Percentiles rank a stretch among this genome's conserved stretches.
Evolutionary conservation across 2,888 invertebrate genomes (phyloP).

Genomic region (Stramonita haemastoma): DNA sequence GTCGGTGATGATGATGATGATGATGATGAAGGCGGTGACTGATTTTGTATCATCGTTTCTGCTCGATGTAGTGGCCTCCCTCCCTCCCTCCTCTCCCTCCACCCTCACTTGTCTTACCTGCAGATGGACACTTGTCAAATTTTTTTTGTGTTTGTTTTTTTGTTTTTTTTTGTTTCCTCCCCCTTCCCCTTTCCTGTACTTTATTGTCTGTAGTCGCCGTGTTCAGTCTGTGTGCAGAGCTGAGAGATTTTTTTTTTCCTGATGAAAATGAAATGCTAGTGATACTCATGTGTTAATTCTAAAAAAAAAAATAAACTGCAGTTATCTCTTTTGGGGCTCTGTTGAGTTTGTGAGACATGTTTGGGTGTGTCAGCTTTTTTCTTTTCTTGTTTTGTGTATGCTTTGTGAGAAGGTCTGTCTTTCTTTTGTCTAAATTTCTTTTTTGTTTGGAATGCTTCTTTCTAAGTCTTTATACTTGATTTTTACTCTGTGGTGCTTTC

Average conservation of each 20-base stretch:
- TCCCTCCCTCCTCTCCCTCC: no score
- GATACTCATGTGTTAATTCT: constrained; percentile 45
- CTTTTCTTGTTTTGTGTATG: not conserved
- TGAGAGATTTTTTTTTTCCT: constrained; percentile 30
- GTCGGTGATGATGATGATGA: not conserved
- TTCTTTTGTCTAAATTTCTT: no score
- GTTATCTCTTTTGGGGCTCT: constrained; percentile 39
- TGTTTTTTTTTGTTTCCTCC: not conserved
- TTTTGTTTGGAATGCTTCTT: no score
- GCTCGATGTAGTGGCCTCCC: constrained; percentile 31
- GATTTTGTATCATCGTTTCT: constrained; percentile 23
- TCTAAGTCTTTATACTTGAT: no score
- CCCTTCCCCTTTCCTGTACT: not conserved
- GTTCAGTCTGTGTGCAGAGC: constrained; percentile 37
- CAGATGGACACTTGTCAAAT: not conserved
- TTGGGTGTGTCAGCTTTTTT: not conserved
- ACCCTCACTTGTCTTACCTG: constrained; percentile 9
- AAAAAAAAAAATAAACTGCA: constrained; percentile 41
- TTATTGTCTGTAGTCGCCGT: constrained; percentile 20
- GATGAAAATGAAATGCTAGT: constrained; percentile 42
- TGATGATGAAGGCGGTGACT: not conserved
- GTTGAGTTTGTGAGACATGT: not conserved
- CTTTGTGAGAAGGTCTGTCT: no score
- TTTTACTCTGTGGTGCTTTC: no score
- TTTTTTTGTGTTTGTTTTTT: not conserved